Evolutionary conservation across 2,888 invertebrate genomes (phyloP).

Genomic region (Dryococelus australis): DNA sequence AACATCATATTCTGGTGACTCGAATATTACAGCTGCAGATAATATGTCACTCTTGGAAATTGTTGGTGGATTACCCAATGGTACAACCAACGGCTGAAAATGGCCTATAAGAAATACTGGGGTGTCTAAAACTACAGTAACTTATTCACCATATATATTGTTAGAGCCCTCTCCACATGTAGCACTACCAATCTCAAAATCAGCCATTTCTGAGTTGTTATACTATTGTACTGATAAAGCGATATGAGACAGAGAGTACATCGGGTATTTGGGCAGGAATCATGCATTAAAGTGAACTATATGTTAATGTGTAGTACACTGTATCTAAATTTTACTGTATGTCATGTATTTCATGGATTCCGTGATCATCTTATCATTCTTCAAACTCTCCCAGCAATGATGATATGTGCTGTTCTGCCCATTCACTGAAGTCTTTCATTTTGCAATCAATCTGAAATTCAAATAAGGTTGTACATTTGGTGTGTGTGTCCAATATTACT

Average conservation of each 20-base stretch:
- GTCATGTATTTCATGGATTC: too few species aligned
- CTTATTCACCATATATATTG: neutral
- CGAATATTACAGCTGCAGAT: neutral
- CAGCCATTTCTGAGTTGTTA: too few species aligned
- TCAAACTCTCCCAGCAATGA: conserved; percentile 17
- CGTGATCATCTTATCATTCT: too few species aligned
- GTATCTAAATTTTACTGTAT: too few species aligned
- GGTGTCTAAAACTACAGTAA: neutral
- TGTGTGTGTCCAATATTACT: too few species aligned
- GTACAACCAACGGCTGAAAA: neutral
- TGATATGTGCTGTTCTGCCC: conserved; percentile 29
- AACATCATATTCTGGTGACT: neutral
- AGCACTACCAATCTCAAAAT: too few species aligned
- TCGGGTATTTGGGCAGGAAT: too few species aligned
- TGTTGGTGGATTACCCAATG: neutral
- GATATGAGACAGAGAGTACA: too few species aligned
- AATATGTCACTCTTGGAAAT: neutral
- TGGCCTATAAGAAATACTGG: neutral
- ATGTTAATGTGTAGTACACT: too few species aligned
- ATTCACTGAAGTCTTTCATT: conserved; percentile 28
- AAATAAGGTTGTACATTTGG: neutral
- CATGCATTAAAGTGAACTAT: too few species aligned
- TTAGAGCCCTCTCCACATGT: too few species aligned
- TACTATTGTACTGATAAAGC: too few species aligned
- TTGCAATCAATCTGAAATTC: conserved; percentile 30